phyloP scores from a whole-genome alignment of 2,888 invertebrate genomes.

The Carabus problematicus region DNA sequence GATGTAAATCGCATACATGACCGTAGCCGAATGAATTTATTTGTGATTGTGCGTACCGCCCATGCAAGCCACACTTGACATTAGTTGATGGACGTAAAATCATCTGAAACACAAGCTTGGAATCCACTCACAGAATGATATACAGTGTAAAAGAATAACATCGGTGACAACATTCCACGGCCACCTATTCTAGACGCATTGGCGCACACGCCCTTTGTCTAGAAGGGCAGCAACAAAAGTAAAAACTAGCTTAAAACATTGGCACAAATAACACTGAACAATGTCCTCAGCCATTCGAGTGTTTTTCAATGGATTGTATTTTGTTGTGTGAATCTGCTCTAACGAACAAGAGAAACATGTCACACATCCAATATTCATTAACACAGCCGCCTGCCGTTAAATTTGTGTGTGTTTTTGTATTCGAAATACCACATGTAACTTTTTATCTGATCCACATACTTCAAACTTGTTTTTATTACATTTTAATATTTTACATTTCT shows the following conservation, averaged over 20 bases:
- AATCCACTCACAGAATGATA: not conserved
- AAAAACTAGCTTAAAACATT: too few relatives aligned
- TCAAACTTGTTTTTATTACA: too few relatives aligned
- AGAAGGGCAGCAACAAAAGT: too few relatives aligned
- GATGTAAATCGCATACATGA: too few relatives aligned
- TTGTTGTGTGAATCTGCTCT: conserved; percentile 48
- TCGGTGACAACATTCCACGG: conserved; percentile 50
- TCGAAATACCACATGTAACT: too few relatives aligned
- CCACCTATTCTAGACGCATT: conserved; percentile 5
- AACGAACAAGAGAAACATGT: conserved; percentile 49
- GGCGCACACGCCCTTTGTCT: conserved; percentile 6
- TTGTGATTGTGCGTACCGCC: too few relatives aligned
- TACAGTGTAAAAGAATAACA: conserved; percentile 1
- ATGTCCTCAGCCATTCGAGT: not conserved
- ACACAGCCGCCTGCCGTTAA: conserved; percentile 1
- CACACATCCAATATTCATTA: conserved; percentile 45
- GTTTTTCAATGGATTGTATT: conserved; percentile 45
- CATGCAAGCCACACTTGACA: too few relatives aligned
- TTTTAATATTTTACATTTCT: too few relatives aligned
- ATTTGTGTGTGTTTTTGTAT: too few relatives aligned
- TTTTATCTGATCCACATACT: too few relatives aligned
- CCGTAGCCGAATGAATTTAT: too few relatives aligned
- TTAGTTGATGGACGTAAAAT: not conserved
- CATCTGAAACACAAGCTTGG: not conserved
- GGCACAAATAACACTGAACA: not conserved